phyloP scores from a whole-genome alignment of 1,140 invertebrate species.

The Drosophila baimaii region DNA sequence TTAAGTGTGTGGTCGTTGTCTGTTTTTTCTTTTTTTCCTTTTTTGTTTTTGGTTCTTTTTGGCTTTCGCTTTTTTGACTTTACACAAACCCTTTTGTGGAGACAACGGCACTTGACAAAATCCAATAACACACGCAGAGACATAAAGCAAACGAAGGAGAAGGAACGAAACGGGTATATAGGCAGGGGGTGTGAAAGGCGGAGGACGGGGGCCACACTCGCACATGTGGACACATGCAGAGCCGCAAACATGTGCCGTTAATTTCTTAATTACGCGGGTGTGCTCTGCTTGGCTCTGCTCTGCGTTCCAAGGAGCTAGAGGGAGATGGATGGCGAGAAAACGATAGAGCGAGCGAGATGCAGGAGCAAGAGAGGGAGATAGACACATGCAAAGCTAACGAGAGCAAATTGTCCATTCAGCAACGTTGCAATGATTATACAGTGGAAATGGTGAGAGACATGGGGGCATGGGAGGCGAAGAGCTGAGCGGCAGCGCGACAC shows the following conservation, averaged over 20 bases:
- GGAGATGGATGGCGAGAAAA: conserved; percentile 3
- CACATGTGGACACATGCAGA: conserved; percentile 58
- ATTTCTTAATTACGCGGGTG: conserved; percentile 81
- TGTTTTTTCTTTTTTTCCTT: conserved; percentile 38
- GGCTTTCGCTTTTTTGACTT: conserved; percentile 77
- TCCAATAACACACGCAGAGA: conserved; percentile 55
- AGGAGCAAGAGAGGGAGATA: conserved; percentile 17
- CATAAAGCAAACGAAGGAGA: conserved; percentile 8
- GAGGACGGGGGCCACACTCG: conserved; percentile 17
- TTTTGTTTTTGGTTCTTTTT: conserved; percentile 58
- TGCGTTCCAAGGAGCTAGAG: conserved; percentile 28
- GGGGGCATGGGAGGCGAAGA: neutral
- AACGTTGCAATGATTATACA: conserved; percentile 42
- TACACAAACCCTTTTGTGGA: conserved; percentile 69
- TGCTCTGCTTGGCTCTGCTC: conserved; percentile 27
- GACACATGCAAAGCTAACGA: conserved; percentile 45
- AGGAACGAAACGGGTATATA: conserved; percentile 11
- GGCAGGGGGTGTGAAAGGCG: conserved; percentile 1
- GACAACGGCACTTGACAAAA: conserved; percentile 70
- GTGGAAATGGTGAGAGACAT: conserved; percentile 19
- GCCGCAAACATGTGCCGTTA: conserved; percentile 77
- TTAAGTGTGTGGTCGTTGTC: conserved; percentile 69
- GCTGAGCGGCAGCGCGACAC: neutral
- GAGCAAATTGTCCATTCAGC: conserved; percentile 70
- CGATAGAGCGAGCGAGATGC: conserved; percentile 22